phyloP scores from a whole-genome alignment of 2,888 invertebrate genomes.

The Netelia virgata region DNA sequence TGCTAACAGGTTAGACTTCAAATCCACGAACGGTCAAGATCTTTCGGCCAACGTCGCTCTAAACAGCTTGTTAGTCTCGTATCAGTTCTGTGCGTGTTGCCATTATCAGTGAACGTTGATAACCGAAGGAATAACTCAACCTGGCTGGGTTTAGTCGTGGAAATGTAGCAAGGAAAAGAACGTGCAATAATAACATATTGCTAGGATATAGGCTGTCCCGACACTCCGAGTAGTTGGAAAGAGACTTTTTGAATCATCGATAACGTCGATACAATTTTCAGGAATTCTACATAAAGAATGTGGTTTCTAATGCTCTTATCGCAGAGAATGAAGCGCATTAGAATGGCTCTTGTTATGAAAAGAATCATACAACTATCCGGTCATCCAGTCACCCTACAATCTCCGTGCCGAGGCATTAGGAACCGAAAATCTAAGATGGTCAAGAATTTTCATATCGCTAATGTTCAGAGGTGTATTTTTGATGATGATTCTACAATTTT shows the following conservation, averaged over 20 bases:
- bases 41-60: neutral
- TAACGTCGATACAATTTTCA: conserved; percentile 12
- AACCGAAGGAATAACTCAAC: conserved; percentile 28
- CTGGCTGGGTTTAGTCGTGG: neutral
- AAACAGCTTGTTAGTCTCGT: neutral
- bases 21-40: neutral
- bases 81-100: neutral
- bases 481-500: neutral
- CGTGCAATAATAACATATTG: neutral
- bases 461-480: neutral
- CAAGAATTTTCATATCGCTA: neutral
- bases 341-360: neutral
- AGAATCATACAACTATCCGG: neutral
- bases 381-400: neutral
- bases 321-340: no score
- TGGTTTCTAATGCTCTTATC: no score
- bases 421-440: neutral
- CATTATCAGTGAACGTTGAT: conserved; percentile 60
- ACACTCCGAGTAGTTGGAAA: neutral
- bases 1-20: neutral
- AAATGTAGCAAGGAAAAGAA: neutral
- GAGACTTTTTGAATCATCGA: neutral
- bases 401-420: neutral
- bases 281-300: neutral
- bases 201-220: no score